Percentiles rank a stretch among this genome's conserved stretches.
Conservation (phyloP, 2,113 vertebrate genomes). For the Vulpes lagopus region DNA sequence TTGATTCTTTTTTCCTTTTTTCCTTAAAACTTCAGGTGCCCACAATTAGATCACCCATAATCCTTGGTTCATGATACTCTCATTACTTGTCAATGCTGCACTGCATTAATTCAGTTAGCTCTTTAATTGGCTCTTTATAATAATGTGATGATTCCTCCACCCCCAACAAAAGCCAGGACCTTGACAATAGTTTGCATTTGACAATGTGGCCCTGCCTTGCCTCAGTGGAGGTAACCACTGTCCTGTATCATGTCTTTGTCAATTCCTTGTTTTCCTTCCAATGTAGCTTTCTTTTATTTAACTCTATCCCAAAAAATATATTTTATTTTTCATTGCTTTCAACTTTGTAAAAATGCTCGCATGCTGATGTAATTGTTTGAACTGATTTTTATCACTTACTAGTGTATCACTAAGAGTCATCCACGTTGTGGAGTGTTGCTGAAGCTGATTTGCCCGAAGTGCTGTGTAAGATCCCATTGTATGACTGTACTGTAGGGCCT, state of each 20-base stretch:
- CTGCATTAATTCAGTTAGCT: not conserved
- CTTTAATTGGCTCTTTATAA: not conserved
- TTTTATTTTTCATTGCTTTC: slow-evolving; percentile 9
- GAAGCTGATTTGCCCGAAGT: not conserved
- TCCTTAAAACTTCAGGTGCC: not conserved
- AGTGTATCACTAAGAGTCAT: not conserved
- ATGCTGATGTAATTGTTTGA: not conserved
- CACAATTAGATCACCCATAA: not conserved
- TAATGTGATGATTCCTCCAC: not conserved
- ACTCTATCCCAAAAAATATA: not conserved
- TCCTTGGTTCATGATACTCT: not conserved
- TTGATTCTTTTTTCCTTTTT: not conserved
- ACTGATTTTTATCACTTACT: not conserved
- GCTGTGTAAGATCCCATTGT: not conserved
- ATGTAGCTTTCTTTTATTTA: not conserved
- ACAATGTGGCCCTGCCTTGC: accelerated
- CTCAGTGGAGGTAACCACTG: not conserved
- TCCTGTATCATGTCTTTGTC: not conserved
- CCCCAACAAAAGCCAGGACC: not conserved
- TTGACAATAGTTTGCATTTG: not conserved
- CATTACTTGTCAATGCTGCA: not conserved
- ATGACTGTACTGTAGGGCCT: too few relatives aligned
- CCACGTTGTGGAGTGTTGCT: not conserved
- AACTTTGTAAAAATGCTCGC: not conserved
- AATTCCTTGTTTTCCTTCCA: not conserved